These are phyloP conservation scores for Marmota monax DNA, from an alignment of 2,113 vertebrate genomes.

Conservation along the genomic window DNA sequence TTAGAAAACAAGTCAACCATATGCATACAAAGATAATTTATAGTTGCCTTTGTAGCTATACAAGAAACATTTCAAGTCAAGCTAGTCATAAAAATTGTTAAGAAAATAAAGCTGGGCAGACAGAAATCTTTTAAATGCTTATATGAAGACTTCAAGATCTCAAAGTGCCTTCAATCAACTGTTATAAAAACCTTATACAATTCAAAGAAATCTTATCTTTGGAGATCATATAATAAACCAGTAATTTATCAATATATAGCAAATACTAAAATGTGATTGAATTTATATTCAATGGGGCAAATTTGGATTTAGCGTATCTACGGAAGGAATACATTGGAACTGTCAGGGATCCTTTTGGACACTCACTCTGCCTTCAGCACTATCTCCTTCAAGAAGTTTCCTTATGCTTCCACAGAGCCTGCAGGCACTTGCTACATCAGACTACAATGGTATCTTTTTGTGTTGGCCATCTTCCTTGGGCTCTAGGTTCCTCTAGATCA, in stretches of 20 bases:
- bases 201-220: neutral
- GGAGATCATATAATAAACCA: neutral
- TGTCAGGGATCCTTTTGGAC: neutral
- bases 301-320: neutral
- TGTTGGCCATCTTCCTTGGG: neutral
- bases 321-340: neutral
- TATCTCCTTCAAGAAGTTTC: neutral
- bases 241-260: neutral
- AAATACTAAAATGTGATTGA: neutral
- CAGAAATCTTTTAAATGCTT: neutral
- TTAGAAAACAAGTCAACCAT: constrained; percentile 45
- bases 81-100: neutral
- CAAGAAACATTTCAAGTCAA: constrained; percentile 33
- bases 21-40: neutral
- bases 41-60: neutral
- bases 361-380: neutral
- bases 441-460: neutral
- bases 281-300: neutral
- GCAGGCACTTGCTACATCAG: neutral
- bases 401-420: neutral
- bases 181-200: neutral
- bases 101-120: neutral
- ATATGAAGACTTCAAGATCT: neutral
- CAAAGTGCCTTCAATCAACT: neutral
- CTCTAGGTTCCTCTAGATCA: neutral